Evolutionary conservation across 2,113 vertebrate genomes (phyloP), one percentile per base, ranked within the genome.

Genomic region (Cariama cristata): DNA sequence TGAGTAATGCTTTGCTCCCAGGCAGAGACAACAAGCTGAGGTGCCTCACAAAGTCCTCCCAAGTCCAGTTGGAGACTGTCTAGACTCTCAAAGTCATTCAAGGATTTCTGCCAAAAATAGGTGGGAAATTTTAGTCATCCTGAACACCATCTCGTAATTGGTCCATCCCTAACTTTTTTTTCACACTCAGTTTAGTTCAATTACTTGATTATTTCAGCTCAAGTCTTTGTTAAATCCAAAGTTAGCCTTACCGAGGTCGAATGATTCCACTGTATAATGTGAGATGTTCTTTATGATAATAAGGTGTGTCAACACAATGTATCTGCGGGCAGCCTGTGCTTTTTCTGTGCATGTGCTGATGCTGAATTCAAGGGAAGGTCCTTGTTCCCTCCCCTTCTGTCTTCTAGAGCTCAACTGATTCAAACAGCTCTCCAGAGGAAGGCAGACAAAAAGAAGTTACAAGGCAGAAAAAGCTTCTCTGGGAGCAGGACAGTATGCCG

Each of bases 401-500:
- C 85, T 96, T 92, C 75, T 85, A 98, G 98, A 98, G 82, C 64
- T 95, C 97, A 89, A 17, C 71, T 69, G 97, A 97, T 67, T 79
- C 96, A 77, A 98, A 95, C 86, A 96, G 81, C 86, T 94, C 62
- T 79, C 91, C 72, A 50, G 97, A 97, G 20, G 97, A 97, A 67
- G 96, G 91, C 26, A 96, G 93, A 96, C 98, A 47, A 97, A 98
- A 82, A 94, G 98, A 97, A 84, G 88, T 84, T 92, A 93, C 67
- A 89, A 97, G 92, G 90, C 98, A 93, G 87, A 97, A 98, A 77
- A 98, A 98, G 93, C 97, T 96, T 24, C 42, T 92, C 42, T 97
- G 88, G 94, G 97, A 90, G 45, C 93, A 96, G 63, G 95, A 89
- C 38, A 42, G 24, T 40, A 56, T 90, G 33, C 69, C 71, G 8